Base-by-base conservation (phyloP, 2,888 invertebrate genomes). In the Aethes cnicana region DNA sequence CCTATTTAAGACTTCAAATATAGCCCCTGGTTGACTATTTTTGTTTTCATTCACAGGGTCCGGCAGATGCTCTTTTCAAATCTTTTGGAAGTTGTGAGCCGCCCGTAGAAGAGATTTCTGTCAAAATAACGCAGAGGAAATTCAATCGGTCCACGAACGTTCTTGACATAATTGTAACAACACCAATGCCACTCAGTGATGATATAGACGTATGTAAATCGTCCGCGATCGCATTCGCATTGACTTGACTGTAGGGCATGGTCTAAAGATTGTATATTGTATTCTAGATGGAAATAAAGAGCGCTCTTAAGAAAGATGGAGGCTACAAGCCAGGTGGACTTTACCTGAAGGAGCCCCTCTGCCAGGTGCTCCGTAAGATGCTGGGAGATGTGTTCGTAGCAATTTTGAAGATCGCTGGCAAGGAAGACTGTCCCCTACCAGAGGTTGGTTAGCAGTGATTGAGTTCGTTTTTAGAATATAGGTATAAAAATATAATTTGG, bases 311-410 rank as follows among this genome's bases (percentile, higher is more conserved):
- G 25, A 62, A 58, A 23, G 55, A 63, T 17, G 63, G 63, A 1
- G 63, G 63, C 0, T 63, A 53, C 46, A 63, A 63, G 20, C 61
- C 58, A 0, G 63, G 63, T 3, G 35, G 56, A 2, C 57, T 61
- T 30, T 56, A 60, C 36, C 18, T 60, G 47, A 60, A 63, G 7
- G 53, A 61, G 4, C 26, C 33, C 1, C 25, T 50, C 3, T 63
- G 63, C 26, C 33, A 41, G 1, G 42, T 53, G 1, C 28, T 63
- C 1, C 26, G 49, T 0, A 30, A 18, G 1, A 3, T 60, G 21
- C 20, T 63, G 9, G 63, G 63, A 6, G 59, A 58, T 4, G 39
- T 53, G 6, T 53, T 57, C 30, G 1, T 18, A 1, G 36, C 42
- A 2, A 41, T 63, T 6, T 39, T 60, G 3, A n/a, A 33, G 1